Evolutionary conservation across 2,888 invertebrate species (phyloP).

Genomic region (Clanis bilineata): DNA sequence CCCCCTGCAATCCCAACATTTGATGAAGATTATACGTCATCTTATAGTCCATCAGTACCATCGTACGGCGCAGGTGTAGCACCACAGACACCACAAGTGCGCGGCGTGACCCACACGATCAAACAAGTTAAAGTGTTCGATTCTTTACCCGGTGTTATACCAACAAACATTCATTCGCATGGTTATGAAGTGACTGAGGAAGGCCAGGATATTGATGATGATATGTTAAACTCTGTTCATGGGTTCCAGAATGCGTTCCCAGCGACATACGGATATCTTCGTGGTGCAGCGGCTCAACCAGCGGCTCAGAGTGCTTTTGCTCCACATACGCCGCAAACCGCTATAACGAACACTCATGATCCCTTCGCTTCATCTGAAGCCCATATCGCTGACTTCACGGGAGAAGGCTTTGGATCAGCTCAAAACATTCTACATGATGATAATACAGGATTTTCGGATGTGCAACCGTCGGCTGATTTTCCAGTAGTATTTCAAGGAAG

Average conservation of each 20-base stretch:
- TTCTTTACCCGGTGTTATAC: conserved; percentile 58
- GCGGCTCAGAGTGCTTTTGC: conserved; percentile 51
- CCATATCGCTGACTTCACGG: conserved; percentile 47
- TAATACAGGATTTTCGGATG: conserved; percentile 35
- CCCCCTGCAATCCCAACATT: conserved; percentile 48
- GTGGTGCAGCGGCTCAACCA: conserved; percentile 48
- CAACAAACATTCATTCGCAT: conserved; percentile 36
- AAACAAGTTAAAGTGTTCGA: conserved; percentile 73
- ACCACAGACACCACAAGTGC: conserved; percentile 45
- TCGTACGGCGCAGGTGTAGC: conserved; percentile 44
- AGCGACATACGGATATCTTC: conserved; percentile 57
- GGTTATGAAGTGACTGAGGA: conserved; percentile 75
- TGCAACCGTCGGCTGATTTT: conserved; percentile 46
- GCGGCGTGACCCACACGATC: conserved; percentile 61
- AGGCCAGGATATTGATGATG: conserved; percentile 63
- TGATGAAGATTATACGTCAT: conserved; percentile 54
- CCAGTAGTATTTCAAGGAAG: conserved; percentile 44
- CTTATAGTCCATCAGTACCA: conserved; percentile 47
- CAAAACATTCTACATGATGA: conserved; percentile 47
- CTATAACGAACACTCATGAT: conserved; percentile 39
- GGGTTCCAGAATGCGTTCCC: conserved; percentile 60
- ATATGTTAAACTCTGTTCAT: conserved; percentile 59
- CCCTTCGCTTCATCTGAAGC: conserved; percentile 48
- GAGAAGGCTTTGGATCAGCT: conserved; percentile 42
- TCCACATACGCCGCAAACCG: conserved; percentile 47